phyloP scores from a whole-genome alignment of 2,888 invertebrate genomes.

The Scaptomyza reducta region DNA sequence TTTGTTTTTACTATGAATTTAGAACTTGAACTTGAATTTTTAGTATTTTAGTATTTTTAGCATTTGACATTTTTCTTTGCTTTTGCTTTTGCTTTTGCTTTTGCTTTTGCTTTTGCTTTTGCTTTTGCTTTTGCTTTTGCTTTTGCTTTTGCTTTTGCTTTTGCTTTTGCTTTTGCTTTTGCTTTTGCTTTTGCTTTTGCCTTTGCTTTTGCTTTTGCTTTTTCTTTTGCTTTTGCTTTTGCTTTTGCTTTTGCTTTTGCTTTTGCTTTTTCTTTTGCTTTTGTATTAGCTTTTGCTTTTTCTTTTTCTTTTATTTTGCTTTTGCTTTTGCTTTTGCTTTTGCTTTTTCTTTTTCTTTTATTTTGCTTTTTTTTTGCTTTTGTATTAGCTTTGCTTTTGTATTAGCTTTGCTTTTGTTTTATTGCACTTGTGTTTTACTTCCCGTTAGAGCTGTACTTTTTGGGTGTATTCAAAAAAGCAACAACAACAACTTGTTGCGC shows the following conservation, averaged over 20 bases:
- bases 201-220: too few relatives aligned
- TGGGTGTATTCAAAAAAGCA: background rate
- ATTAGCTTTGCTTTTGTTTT: slow-evolving; percentile 14
- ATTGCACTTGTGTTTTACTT: slow-evolving; percentile 23
- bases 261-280: slow-evolving; percentile 47
- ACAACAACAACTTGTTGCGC: slow-evolving; percentile 51
- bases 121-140: too few relatives aligned
- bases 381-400: too few relatives aligned
- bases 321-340: too few relatives aligned
- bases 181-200: too few relatives aligned
- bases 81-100: background rate
- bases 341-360: too few relatives aligned
- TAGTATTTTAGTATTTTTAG: slow-evolving; percentile 34
- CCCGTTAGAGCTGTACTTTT: background rate
- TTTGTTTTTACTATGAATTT: slow-evolving; percentile 30
- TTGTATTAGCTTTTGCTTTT: background rate
- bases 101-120: too few relatives aligned
- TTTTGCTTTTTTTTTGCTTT: too few relatives aligned
- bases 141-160: too few relatives aligned
- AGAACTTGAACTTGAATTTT: slow-evolving; percentile 44
- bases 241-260: slow-evolving; percentile 45
- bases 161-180: too few relatives aligned
- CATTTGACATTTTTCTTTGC: slow-evolving; percentile 51
- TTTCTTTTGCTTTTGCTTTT: slow-evolving; percentile 11
- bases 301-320: too few relatives aligned